Base-by-base conservation (phyloP, 2,113 vertebrate species). In the Myodes glareolus region DNA sequence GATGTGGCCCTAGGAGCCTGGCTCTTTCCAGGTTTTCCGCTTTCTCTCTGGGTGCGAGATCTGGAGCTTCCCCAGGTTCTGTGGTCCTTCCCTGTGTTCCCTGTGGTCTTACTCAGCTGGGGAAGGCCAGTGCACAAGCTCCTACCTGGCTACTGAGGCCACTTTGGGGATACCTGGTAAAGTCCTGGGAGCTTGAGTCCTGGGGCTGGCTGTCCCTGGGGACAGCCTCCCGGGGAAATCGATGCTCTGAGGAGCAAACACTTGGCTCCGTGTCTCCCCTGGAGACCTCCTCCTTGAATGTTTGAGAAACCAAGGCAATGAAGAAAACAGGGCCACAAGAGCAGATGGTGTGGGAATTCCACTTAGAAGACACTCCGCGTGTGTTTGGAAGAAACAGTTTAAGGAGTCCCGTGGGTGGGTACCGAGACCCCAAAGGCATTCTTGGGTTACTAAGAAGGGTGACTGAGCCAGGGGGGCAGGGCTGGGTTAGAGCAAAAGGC, bases 341-440 rank as follows among this genome's bases (percentile, higher is more conserved):
- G 88, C 96, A 96, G 97, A 55, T 96, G 95, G 80, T 10, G 0
- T 33, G 65, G 88, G 96, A 90, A 85, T 90, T 91, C 75, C 23
- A 70, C 90, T 55, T 67, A 50, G 45, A 61, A 73, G 1, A 23
- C 9, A 61, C 12, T 4, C 45, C 9, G 50, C 91, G 12, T 95
- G 92, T 94, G 95, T 95, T 96, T 96, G 90, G 94, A 92, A 96
- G 97, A 84, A 97, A 29, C 31, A 47, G 92, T 45, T 90, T 97
- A 97, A 96, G 94, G 39, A 95, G 96, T 47, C 96, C 88, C 92
- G 4, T 6, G 91, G 93, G 50, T 68, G 10, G 58, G 68, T 2
- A 42, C 55, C 6, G 55, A 68, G 84, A 63, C 88, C 94, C 73
- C 78, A 45, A 77, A 94, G 80, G 80, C 88, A 63, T 92, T 97